Evolutionary conservation across 1,140 invertebrate species (phyloP).

Genomic region (Drosophila sucinea): DNA sequence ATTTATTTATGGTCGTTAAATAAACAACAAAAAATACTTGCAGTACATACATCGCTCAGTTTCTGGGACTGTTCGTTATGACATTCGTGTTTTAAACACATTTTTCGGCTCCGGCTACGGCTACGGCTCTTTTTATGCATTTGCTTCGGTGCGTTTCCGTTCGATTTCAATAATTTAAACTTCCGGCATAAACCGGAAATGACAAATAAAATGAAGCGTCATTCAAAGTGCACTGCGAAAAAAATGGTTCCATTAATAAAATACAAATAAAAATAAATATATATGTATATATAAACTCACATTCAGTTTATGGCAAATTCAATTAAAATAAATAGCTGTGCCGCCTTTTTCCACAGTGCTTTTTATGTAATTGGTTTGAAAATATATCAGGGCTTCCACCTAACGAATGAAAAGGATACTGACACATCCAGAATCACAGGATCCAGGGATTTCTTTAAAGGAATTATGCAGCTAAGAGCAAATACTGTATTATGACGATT

Average conservation of each 20-base stretch:
- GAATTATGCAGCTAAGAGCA: too few species aligned
- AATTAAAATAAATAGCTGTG: constrained; percentile 8
- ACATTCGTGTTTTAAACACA: constrained; percentile 50
- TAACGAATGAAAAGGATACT: too few species aligned
- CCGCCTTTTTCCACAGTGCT: constrained; percentile 5
- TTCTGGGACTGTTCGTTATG: constrained; percentile 38
- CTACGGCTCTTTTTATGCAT: constrained; percentile 36
- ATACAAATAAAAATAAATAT: neutral
- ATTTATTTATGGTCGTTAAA: constrained; percentile 69
- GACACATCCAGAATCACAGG: too few species aligned
- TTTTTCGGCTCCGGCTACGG: constrained; percentile 33
- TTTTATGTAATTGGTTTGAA: neutral
- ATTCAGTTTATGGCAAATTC: constrained; percentile 9
- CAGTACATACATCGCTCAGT: constrained; percentile 7
- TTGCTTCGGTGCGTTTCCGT: constrained; percentile 66
- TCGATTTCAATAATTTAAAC: constrained; percentile 77
- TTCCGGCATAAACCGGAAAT: constrained; percentile 76
- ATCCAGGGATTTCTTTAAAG: too few species aligned
- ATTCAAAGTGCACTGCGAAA: constrained; percentile 50
- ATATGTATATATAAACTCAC: neutral
- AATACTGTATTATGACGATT: too few species aligned
- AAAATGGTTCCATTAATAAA: constrained; percentile 17
- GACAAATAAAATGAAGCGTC: constrained; percentile 72
- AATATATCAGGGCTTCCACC: neutral
- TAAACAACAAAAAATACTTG: constrained; percentile 25